phyloP scores from a whole-genome alignment of 2,113 vertebrate genomes.

The Microtus pennsylvanicus region DNA sequence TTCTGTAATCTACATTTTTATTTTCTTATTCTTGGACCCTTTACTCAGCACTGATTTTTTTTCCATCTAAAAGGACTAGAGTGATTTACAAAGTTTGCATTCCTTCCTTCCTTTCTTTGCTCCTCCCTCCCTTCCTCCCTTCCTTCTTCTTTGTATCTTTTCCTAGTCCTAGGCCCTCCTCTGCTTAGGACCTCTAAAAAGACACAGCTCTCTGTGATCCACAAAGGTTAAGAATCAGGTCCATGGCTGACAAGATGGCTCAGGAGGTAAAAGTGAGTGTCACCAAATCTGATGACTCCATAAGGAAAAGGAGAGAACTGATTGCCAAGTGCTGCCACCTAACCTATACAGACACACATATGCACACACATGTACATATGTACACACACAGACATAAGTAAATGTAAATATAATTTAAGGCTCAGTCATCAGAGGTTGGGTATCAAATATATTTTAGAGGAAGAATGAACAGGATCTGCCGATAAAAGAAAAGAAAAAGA shows the following conservation, averaged over 20 bases:
- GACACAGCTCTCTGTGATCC: neutral
- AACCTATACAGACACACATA: neutral
- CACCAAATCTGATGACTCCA: neutral
- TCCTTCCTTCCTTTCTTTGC: neutral
- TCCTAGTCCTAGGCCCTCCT: neutral
- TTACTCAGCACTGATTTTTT: neutral
- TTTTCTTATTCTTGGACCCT: no score
- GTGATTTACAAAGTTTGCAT: neutral
- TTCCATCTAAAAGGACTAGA: neutral
- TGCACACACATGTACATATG: neutral
- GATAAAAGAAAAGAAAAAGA: neutral
- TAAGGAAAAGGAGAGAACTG: neutral
- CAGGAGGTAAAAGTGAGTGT: neutral
- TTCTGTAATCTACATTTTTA: no score
- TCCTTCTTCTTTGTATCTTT: neutral
- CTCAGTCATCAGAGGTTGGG: neutral
- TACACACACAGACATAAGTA: neutral
- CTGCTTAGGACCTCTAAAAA: neutral
- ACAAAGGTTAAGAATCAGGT: neutral
- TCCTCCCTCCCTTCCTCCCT: no score
- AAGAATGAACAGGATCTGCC: neutral
- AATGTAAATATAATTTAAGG: neutral
- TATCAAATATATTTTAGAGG: neutral
- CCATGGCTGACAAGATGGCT: neutral
- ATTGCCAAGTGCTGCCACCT: neutral